These are phyloP conservation scores for Conchocele bisecta DNA, from an alignment of 2,888 invertebrate species.

Conservation along the genomic window DNA sequence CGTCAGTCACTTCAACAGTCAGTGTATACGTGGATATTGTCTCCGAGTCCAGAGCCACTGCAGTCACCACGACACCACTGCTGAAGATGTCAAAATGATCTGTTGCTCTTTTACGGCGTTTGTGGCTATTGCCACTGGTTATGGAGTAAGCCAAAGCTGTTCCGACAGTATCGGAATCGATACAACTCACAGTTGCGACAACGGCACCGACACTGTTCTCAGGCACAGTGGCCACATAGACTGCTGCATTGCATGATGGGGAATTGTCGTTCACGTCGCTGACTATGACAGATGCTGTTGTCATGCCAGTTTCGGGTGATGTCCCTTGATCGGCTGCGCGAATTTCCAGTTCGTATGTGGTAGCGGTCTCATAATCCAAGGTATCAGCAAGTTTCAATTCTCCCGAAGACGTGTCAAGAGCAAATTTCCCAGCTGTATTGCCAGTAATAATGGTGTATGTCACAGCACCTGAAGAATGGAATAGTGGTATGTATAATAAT, in stretches of 20 bases:
- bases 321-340: conserved; percentile 65
- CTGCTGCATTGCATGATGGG: conserved; percentile 55
- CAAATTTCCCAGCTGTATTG: conserved; percentile 56
- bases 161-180: conserved; percentile 65
- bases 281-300: conserved; percentile 60
- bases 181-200: conserved; percentile 57
- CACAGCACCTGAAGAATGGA: conserved; percentile 30
- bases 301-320: conserved; percentile 41
- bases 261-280: conserved; percentile 69
- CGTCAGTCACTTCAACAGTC: conserved; percentile 62
- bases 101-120: no score
- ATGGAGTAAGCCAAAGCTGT: conserved; percentile 47
- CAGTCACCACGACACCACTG: conserved; percentile 58
- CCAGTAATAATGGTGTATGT: conserved; percentile 57
- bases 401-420: conserved; percentile 40
- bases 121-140: conserved; percentile 55
- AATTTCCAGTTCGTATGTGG: conserved; percentile 60
- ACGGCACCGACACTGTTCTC: conserved; percentile 60
- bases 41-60: conserved; percentile 65
- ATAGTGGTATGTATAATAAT: conserved; percentile 6
- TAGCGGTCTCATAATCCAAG: conserved; percentile 71
- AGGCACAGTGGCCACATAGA: conserved; percentile 45
- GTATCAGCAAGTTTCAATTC: conserved; percentile 30
- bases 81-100: conserved; percentile 47
- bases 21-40: conserved; percentile 55